These are phyloP conservation scores for Cyrtodaria siliqua DNA, from an alignment of 2,888 invertebrate genomes.

Conservation along the genomic window DNA sequence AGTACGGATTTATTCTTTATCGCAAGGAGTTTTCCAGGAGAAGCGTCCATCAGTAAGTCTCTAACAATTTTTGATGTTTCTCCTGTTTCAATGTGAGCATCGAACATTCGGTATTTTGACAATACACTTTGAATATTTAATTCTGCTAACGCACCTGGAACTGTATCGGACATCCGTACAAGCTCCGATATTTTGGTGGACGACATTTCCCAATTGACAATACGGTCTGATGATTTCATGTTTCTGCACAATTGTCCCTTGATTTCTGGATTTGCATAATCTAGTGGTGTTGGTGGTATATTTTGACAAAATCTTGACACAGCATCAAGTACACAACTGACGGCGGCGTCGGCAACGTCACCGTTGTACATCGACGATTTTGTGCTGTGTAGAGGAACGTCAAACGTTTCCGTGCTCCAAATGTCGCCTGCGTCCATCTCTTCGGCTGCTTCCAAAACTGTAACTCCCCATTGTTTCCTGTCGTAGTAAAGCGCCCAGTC, in stretches of 20 bases:
- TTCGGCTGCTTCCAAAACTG: constrained; percentile 27
- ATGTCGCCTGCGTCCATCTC: no score
- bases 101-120: no score
- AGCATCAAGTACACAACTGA: constrained; percentile 36
- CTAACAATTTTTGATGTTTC: no score
- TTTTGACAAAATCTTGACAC: constrained; percentile 37
- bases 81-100: no score
- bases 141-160: constrained; percentile 48
- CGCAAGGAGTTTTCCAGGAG: no score
- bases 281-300: constrained; percentile 7
- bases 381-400: constrained; percentile 15
- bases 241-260: constrained; percentile 19
- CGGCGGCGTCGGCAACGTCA: constrained; percentile 30
- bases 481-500: constrained; percentile 19
- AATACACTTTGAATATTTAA: no score
- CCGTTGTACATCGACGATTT: constrained; percentile 51
- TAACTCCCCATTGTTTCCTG: constrained; percentile 31
- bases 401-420: constrained; percentile 37
- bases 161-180: constrained; percentile 56
- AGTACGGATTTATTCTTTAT: no score
- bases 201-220: constrained; percentile 33
- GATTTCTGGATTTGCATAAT: constrained; percentile 6
- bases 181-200: constrained; percentile 21
- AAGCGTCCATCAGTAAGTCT: no score
- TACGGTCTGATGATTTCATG: constrained; percentile 44